phyloP scores from a whole-genome alignment of 2,888 invertebrate species.

The Zygothrica quintamaculata region DNA sequence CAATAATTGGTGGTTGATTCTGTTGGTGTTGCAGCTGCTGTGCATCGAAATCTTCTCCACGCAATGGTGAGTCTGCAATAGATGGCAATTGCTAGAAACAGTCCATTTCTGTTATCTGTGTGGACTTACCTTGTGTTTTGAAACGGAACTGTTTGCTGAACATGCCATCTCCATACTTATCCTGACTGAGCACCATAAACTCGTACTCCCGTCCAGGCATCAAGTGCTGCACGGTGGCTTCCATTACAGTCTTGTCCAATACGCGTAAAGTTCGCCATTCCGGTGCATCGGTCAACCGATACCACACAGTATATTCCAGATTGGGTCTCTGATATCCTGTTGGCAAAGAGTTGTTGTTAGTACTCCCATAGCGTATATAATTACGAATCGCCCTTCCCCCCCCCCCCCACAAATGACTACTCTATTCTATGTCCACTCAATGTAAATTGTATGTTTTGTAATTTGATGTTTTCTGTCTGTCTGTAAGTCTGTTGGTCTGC shows the following conservation, averaged over 20 bases:
- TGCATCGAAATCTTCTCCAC: conserved; percentile 58
- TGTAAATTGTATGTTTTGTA: not conserved
- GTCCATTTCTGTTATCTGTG: not conserved
- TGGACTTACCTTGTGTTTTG: conserved; percentile 87
- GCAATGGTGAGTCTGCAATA: conserved; percentile 36
- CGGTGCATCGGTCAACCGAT: conserved; percentile 89
- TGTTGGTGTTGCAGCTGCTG: conserved; percentile 53
- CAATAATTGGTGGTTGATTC: conserved; percentile 43
- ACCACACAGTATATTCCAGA: conserved; percentile 94
- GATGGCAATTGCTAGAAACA: not conserved
- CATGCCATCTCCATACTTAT: conserved; percentile 94
- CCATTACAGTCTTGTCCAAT: conserved; percentile 89
- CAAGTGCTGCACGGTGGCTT: conserved; percentile 91
- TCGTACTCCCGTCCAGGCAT: conserved; percentile 92
- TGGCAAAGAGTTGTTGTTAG: not conserved
- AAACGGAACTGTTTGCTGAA: conserved; percentile 93
- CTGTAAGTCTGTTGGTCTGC: no score
- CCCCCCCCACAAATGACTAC: no score
- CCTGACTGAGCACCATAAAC: conserved; percentile 95
- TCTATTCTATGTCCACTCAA: not conserved
- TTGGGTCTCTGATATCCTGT: conserved; percentile 90
- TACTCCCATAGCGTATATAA: no score
- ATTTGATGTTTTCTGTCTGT: conserved; percentile 5
- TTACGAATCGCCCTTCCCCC: no score
- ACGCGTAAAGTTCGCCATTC: conserved; percentile 95